Evolutionary conservation across 1,140 invertebrate genomes (phyloP), one percentile per base, ranked within the genome.

Genomic region (Achatina immaculata): DNA sequence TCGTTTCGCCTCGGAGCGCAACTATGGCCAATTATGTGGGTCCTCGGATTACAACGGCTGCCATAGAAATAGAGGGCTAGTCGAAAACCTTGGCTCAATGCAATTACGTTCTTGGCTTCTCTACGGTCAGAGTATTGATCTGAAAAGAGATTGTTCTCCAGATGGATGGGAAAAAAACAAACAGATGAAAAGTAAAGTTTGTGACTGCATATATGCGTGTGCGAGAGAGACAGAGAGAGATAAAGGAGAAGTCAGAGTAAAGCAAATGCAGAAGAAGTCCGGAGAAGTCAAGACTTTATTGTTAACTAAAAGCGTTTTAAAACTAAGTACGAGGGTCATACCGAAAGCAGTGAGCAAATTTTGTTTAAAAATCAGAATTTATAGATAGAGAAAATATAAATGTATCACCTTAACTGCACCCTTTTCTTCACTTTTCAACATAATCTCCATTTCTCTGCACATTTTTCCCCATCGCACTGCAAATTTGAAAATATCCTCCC

Each of bases 151-250:
- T 43, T 42, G 24, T 28, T n/a, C 2, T 24, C 36, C 3, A 40
- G 4, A 24, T 71, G 38, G n/a, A 7, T 40, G 38, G 24, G 11
- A 21, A 19, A 38, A 34, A 21, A 21, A 38, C 31, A 21, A 6
- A 7, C 66, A 36, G 31, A 68, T 21, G 21, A 19, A 19, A 38
- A 69, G 19, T 36, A 21, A 34, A 69, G 36, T 28, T 28, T 69
- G 34, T 19, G n/a, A 34, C 40, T 69, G 66, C 9, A 34, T 69
- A 31, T n/a, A n/a, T n/a, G 48, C 11, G 48, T 14, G 48, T 14
- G 48, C 11, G 11, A 51, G 48, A 51, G 74, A 58, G 74, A 58
- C 48, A 58, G 74, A 58, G 51, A 77, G 51, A 77, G 74, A 4
- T 45, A 77, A 43, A 77, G 48, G 62, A 43, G 34, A 55, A 7